Evolutionary conservation across 2,888 invertebrate genomes (phyloP).

Genomic region (Lissonota sp.): DNA sequence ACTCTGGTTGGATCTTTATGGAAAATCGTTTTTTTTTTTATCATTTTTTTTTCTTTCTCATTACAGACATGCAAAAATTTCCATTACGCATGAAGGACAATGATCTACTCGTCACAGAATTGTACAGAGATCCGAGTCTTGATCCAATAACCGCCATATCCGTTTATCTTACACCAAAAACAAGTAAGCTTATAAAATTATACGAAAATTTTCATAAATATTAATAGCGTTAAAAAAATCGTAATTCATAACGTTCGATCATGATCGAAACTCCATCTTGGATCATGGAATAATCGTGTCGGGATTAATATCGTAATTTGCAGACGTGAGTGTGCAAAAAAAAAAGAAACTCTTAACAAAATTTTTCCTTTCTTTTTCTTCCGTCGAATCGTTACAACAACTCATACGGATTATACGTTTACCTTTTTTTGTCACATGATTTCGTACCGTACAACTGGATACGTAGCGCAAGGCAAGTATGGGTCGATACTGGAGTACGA

Average conservation of each 20-base stretch:
- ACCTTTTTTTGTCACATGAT: conserved; percentile 79
- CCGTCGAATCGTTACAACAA: conserved; percentile 26
- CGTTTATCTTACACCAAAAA: conserved; percentile 99
- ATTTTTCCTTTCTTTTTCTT: conserved; percentile 19
- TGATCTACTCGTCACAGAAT: conserved; percentile 97
- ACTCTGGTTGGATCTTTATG: background rate
- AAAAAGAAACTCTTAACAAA: background rate
- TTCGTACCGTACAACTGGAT: conserved; percentile 82
- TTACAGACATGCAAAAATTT: conserved; percentile 99
- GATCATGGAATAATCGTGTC: background rate
- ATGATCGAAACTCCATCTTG: background rate
- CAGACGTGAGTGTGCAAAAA: background rate
- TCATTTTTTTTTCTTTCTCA: conserved; percentile 42
- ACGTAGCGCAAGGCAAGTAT: conserved; percentile 83
- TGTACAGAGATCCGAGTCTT: conserved; percentile 96
- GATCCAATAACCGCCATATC: conserved; percentile 99
- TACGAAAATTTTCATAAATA: background rate
- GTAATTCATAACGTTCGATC: background rate
- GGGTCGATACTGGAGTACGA: conserved; percentile 70
- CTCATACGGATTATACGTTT: conserved; percentile 63
- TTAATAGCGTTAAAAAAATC: background rate
- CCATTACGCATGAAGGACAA: conserved; percentile 99
- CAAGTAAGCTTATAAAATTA: conserved; percentile 89
- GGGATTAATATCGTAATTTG: background rate
- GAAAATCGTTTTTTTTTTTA: background rate